Conservation (phyloP, 1,140 invertebrate genomes). For the Heterodera schachtii region DNA sequence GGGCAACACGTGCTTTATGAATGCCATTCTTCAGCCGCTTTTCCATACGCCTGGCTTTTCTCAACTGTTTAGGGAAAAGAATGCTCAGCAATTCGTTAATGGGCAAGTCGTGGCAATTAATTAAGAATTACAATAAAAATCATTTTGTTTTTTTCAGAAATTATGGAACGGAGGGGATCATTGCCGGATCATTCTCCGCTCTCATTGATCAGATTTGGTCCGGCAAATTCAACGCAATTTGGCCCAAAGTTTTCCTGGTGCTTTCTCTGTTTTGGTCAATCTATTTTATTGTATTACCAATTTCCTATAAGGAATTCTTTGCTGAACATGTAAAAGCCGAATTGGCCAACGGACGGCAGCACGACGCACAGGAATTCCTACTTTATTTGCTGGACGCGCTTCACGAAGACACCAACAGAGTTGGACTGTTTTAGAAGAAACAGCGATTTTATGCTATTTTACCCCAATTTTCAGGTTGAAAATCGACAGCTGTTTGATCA, state of each 20-base stretch:
- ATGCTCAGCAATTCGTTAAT: conserved; percentile 20
- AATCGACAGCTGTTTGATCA: conserved; percentile 45
- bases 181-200: conserved; percentile 39
- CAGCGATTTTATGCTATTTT: background rate
- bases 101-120: conserved; percentile 1
- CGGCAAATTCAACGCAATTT: conserved; percentile 34
- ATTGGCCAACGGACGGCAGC: conserved; percentile 47
- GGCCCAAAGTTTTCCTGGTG: conserved; percentile 37
- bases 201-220: conserved; percentile 34
- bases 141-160: conserved; percentile 11
- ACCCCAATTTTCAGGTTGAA: conserved; percentile 24
- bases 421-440: background rate
- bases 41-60: conserved; percentile 40
- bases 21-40: conserved; percentile 93
- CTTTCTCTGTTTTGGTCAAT: background rate
- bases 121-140: too few species aligned
- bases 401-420: conserved; percentile 49
- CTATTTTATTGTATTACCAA: too few species aligned
- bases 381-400: conserved; percentile 49
- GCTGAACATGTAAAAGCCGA: conserved; percentile 33
- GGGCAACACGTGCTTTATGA: conserved; percentile 97
- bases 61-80: conserved; percentile 19
- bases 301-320: conserved; percentile 32
- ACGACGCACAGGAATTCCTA: conserved; percentile 55
- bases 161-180: conserved; percentile 37